Base-by-base conservation (phyloP, 2,113 vertebrate species). In the Atrichornis clamosus region DNA sequence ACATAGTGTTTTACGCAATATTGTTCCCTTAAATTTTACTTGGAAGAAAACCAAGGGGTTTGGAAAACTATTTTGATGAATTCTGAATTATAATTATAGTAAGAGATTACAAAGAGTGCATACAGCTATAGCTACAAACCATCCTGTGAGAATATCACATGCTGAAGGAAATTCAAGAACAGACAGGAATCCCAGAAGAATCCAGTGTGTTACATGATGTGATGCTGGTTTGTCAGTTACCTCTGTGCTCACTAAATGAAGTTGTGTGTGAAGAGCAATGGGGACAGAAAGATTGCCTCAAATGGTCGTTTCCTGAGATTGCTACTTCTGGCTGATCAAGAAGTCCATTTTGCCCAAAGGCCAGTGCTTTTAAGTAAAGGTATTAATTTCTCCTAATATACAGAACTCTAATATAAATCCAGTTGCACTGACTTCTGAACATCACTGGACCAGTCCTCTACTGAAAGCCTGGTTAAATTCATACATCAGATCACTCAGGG, bases 1-100 rank as follows among this genome's bases (percentile, higher is more conserved):
- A 39, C 13, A 18, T 4, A 21, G 2, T n/a, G 2, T 53, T 87
- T 93, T 15, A 84, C 67, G 20, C 0, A 0, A 24, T 24, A 67
- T 27, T 28, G 1, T 44, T 84, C 7, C 21, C 15, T 27, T 59
- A 64, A 52, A 55, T 44, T 80, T 86, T 76, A n/a, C 18, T 27
- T 30, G 22, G 47, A 42, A 70, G 17, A 58, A 79, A 90, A 46
- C 5, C 59, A 41, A 13, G 1, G 0, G 7, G 4, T 84, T 79
- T 63, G 11, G 22, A 72, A 75, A 37, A 55, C 20, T 23, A 70
- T 33, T 78, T 76, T 64, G 23, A 55, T 55, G 6, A 67, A 37
- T 75, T 83, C 35, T 59, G 42, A 79, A 59, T 50, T 46, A 24
- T 6, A 22, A 37, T 41, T 58, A 28, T 20, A 81, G 11, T 9